These are phyloP conservation scores for Chymomyza procnemis DNA, from an alignment of 2,888 invertebrate species.

Conservation along the genomic window DNA sequence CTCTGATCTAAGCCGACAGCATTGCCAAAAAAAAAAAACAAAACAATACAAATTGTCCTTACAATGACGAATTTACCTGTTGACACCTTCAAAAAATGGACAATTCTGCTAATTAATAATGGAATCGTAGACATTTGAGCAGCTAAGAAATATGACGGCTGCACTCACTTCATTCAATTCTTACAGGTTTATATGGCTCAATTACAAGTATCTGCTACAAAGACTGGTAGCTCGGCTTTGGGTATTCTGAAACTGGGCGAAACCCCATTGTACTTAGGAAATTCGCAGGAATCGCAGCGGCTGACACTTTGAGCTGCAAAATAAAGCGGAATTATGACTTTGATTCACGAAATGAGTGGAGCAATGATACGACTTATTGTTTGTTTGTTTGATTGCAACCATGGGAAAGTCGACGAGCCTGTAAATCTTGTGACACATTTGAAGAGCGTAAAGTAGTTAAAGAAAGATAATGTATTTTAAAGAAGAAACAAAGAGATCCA, in stretches of 20 bases:
- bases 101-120: constrained; percentile 69
- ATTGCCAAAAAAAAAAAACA: constrained; percentile 48
- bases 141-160: constrained; percentile 30
- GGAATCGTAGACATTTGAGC: constrained; percentile 26
- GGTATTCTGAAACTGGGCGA: neutral
- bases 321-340: constrained; percentile 54
- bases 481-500: too few species aligned
- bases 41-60: constrained; percentile 38
- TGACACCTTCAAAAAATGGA: constrained; percentile 69
- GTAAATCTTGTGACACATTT: constrained; percentile 1
- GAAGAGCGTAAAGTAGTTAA: neutral
- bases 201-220: constrained; percentile 30
- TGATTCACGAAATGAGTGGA: constrained; percentile 49
- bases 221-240: constrained; percentile 24
- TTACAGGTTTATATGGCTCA: constrained; percentile 61
- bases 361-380: constrained; percentile 31
- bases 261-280: constrained; percentile 1
- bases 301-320: constrained; percentile 30
- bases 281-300: constrained; percentile 44
- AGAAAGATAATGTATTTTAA: too few species aligned
- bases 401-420: constrained; percentile 30
- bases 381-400: neutral
- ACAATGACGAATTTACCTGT: constrained; percentile 72
- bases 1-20: constrained; percentile 56
- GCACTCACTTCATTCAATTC: constrained; percentile 49